Evolutionary conservation across 2,888 invertebrate genomes (phyloP).

Genomic region (Lochmaea crataegi): DNA sequence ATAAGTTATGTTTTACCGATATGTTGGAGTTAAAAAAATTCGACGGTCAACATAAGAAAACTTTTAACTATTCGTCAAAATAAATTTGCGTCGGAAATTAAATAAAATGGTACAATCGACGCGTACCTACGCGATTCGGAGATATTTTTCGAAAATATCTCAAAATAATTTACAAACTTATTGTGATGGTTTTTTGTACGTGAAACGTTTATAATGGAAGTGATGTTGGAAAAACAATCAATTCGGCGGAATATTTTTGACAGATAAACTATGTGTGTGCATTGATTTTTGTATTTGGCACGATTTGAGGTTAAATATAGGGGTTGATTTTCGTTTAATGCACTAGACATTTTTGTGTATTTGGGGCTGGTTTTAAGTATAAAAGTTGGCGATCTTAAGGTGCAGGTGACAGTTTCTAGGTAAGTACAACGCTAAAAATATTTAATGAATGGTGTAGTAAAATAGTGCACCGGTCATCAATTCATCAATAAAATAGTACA

Average conservation of each 20-base stretch:
- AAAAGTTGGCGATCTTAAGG: conserved; percentile 1
- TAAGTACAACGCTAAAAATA: conserved; percentile 6
- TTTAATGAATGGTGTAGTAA: conserved; percentile 6
- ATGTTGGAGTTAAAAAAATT: conserved; percentile 14
- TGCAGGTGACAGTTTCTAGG: conserved; percentile 2
- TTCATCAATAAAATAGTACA: neutral
- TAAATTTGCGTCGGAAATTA: neutral
- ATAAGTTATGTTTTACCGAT: conserved; percentile 30
- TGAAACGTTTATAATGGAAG: neutral
- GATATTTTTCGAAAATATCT: conserved; percentile 9
- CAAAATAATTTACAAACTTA: conserved; percentile 9
- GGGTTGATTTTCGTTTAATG: neutral
- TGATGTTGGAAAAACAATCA: neutral
- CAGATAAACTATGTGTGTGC: neutral
- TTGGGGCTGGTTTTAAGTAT: neutral
- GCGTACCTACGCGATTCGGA: neutral
- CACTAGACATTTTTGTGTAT: neutral
- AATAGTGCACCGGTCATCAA: neutral
- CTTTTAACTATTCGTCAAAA: neutral
- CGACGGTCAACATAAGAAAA: neutral
- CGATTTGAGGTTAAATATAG: conserved; percentile 12
- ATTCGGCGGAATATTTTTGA: neutral
- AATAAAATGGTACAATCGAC: neutral
- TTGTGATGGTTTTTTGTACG: neutral
- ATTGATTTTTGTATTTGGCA: conserved; percentile 13